Base-by-base conservation (phyloP, 1,140 invertebrate genomes). In the Macrosteles quadrilineatus region DNA sequence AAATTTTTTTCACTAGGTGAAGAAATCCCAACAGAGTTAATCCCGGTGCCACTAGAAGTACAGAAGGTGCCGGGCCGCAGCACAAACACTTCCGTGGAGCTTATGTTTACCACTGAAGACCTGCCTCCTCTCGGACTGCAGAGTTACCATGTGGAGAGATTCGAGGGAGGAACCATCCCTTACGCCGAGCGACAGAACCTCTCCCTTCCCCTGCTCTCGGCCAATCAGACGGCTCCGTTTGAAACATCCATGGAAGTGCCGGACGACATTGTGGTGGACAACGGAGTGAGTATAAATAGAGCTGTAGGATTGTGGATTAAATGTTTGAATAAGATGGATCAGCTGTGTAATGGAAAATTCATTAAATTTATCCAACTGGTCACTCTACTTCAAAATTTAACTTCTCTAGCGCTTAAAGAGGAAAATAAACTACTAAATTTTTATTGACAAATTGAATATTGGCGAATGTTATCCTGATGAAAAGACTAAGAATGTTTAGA, bases 51-150 rank as follows among this genome's bases (percentile, higher is more conserved):
- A 4, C 72, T 77, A 27, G 45, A 73, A 17, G 77, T 84, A 4
- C 23, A 76, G 2, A 59, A 71, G 14, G 72, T 82, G 27, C 79
- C 80, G 29, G 83, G 82, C 1, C 74, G 82, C 23, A 69, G 67
- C 25, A 79, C 77, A 65, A 62, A 63, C 30, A 78, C 79, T 0
- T 75, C 76, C 0, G 70, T 78, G 47, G 83, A 84, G 59, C 68
- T 86, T 9, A 78, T 85, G 0, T 85, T 85, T 72, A 57, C 78
- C 14, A 84, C 83, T 0, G 69, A 80, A 19, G 73, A 79, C 14
- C 45, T 85, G 2, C 82, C 83, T 45, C 76, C 83, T 0, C 45
- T 84, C 2, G 83, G 83, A 1, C 77, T 75, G 30, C 76, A 73
- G 21, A 78, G 79, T 0, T 84, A 80, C 62, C 80, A 73, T 59